Evolutionary conservation across 2,113 vertebrate species (phyloP).

Genomic region (Stigmatopora nigra): DNA sequence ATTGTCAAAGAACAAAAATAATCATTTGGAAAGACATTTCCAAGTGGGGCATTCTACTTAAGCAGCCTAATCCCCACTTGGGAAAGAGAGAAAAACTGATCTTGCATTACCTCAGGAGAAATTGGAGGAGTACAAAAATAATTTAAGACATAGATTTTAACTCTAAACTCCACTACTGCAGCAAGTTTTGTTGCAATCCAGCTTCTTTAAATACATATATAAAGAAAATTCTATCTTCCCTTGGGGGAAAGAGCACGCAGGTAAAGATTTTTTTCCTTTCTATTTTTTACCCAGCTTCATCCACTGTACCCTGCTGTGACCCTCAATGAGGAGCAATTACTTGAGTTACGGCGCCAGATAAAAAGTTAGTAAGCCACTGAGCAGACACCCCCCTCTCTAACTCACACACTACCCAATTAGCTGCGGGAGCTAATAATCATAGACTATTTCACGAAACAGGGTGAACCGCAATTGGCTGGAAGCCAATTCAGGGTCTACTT

Average conservation of each 20-base stretch:
- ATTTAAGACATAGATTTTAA: too few relatives aligned
- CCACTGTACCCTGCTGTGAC: constrained; percentile 33
- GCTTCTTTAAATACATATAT: too few relatives aligned
- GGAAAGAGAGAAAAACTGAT: too few relatives aligned
- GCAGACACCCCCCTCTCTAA: constrained; percentile 18
- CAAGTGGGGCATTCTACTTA: too few relatives aligned
- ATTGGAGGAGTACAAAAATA: too few relatives aligned
- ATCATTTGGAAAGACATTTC: too few relatives aligned
- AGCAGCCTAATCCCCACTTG: too few relatives aligned
- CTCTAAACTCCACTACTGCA: too few relatives aligned
- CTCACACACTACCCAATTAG: constrained; percentile 51
- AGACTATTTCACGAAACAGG: constrained; percentile 67
- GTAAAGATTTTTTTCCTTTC: constrained; percentile 35
- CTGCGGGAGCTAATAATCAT: constrained; percentile 62
- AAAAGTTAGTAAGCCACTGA: constrained; percentile 46
- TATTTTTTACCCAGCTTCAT: constrained; percentile 25
- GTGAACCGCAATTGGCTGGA: constrained; percentile 7
- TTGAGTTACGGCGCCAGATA: constrained; percentile 65
- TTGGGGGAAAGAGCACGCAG: constrained; percentile 35
- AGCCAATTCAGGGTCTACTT: too few relatives aligned
- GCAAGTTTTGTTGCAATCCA: too few relatives aligned
- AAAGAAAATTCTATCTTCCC: background rate
- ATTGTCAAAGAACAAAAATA: too few relatives aligned
- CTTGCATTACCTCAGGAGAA: too few relatives aligned
- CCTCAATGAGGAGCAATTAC: constrained; percentile 59